Base-by-base conservation (phyloP, 1,140 invertebrate species). In the Tetramorium alpestre region DNA sequence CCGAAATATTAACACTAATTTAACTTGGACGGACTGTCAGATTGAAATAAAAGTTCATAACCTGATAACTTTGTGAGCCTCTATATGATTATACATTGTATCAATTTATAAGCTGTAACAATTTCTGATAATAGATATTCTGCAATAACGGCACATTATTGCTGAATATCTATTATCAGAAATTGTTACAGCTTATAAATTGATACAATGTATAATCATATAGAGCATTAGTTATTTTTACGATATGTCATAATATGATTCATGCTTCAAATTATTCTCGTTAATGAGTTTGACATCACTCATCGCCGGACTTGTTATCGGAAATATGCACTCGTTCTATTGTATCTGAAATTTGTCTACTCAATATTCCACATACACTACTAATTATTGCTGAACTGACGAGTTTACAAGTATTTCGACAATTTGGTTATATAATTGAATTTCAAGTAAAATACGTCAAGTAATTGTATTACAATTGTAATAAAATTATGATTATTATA, bases 111-210 rank as follows among this genome's bases (percentile, higher is more conserved):
- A 44, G 28, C 7, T 25, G 54, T 60, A 22, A 60, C n/a, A 33
- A 33, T 13, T 75, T n/a, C 13, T 41, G 22, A 69, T 25, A 67
- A 56, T 38, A 28, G 10, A 54, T 81, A 70, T 81, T 69, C 33
- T 18, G 1, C 10, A n/a, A 78, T 47, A n/a, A 58, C 1, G 33
- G n/a, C 60, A 25, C 18, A 13, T 22, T 22, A 47, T 78, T n/a
- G 10, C 1, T 25, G 33, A 69, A 81, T 70, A 81, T 54, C 10
- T 28, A 38, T 56, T 67, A 25, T 69, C 22, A 41, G 13, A n/a
- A 75, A 13, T 33, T 33, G n/a, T 60, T 22, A 60, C 54, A 25
- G 7, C 28, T 44, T 11, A 16, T n/a, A n/a, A 18, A 54, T 1
- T n/a, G 5, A 28, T 28, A 64, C 47, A 62, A 28, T 64, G 25